A percentile compares a stretch with the other conserved stretches of the same genome.
Evolutionary conservation across 2,888 invertebrate species (phyloP).

Genomic region (Aporophyla lueneburgensis): DNA sequence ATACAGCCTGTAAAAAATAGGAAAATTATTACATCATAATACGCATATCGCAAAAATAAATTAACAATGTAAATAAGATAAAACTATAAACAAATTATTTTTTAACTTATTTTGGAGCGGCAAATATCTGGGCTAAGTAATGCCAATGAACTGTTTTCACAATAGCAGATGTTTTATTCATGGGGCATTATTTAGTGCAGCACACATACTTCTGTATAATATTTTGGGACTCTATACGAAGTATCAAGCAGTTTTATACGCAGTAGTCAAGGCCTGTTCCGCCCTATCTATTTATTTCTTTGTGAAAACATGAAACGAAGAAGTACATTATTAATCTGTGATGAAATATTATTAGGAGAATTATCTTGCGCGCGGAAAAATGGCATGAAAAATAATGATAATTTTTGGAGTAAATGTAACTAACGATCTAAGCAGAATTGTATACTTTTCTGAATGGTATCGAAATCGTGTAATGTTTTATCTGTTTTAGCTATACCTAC

Average conservation of each 20-base stretch:
- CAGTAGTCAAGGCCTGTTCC: conserved; percentile 77
- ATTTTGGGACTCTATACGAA: conserved; percentile 76
- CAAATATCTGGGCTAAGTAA: conserved; percentile 67
- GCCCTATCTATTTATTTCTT: conserved; percentile 78
- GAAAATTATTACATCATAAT: conserved; percentile 82
- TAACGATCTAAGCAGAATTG: conserved; percentile 76
- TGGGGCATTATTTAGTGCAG: conserved; percentile 71
- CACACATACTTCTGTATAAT: conserved; percentile 67
- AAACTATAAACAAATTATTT: conserved; percentile 81
- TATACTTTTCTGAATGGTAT: conserved; percentile 82
- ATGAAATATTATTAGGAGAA: conserved; percentile 86
- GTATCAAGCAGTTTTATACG: conserved; percentile 73
- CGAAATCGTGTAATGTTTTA: conserved; percentile 81
- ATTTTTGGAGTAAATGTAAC: conserved; percentile 77
- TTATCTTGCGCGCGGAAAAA: conserved; percentile 78
- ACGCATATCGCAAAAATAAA: conserved; percentile 84
- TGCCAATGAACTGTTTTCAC: conserved; percentile 57
- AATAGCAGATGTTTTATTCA: conserved; percentile 52
- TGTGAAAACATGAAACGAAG: conserved; percentile 79
- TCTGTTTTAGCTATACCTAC: conserved; percentile 86
- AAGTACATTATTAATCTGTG: conserved; percentile 90
- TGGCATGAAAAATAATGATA: conserved; percentile 76
- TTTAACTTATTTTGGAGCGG: conserved; percentile 80
- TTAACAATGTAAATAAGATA: conserved; percentile 83
- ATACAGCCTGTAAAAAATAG: conserved; percentile 81